These are phyloP conservation scores for Melospiza georgiana DNA, from an alignment of 2,113 vertebrate species.

Conservation along the genomic window DNA sequence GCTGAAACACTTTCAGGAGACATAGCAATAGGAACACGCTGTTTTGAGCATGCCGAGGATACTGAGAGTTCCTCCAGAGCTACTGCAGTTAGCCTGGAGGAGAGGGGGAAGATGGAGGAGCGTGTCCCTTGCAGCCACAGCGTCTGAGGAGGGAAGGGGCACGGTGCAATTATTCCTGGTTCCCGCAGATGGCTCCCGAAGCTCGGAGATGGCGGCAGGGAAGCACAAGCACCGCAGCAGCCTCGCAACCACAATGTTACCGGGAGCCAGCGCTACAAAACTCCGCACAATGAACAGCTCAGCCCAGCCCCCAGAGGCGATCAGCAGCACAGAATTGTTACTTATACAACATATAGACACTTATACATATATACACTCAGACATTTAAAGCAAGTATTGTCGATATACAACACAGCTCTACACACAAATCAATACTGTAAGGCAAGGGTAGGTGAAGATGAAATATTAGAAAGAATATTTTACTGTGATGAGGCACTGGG, in stretches of 20 bases:
- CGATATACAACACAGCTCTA: neutral
- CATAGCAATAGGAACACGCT: neutral
- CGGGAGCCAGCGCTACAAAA: neutral
- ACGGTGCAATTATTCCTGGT: neutral
- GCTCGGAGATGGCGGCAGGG: neutral
- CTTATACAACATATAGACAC: neutral
- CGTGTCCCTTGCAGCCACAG: neutral
- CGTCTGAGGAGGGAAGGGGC: accelerated
- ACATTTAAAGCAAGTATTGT: neutral
- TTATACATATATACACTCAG: neutral
- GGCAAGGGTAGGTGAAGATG: neutral
- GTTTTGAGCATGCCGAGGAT: neutral
- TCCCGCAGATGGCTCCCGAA: neutral
- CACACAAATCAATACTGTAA: neutral
- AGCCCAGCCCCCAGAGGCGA: neutral
- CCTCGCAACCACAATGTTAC: neutral
- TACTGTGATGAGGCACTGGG: neutral
- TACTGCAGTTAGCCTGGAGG: neutral
- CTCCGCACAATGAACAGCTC: neutral
- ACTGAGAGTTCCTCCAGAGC: neutral
- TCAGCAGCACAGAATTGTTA: neutral
- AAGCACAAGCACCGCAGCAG: neutral
- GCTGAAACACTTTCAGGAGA: neutral
- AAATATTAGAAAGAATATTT: neutral
- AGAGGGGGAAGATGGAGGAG: neutral